Evolutionary conservation across 30 jellyfish, hydroid and myxozoan genomes (phyloP).

Genomic region (Sanderia malayensis): DNA sequence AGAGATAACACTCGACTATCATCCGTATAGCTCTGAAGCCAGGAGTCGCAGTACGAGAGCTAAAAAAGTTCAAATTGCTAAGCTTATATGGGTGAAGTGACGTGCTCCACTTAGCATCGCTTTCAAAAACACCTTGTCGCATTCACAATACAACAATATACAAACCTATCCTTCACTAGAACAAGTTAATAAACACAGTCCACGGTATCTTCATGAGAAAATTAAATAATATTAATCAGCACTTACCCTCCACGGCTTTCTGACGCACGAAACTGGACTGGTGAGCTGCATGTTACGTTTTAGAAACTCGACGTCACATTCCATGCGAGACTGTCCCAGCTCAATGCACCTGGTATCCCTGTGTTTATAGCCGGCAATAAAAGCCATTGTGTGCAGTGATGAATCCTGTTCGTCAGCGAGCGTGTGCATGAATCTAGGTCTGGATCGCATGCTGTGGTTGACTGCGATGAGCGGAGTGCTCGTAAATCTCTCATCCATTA

Average conservation of each 20-base stretch:
- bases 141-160: no score
- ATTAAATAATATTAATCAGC: no score
- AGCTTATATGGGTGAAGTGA: no score
- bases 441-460: constrained; percentile 53
- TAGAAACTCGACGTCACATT: neutral
- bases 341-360: constrained; percentile 55
- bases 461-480: constrained; percentile 40
- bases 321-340: constrained; percentile 8
- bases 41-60: constrained; percentile 49
- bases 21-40: constrained; percentile 11
- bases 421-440: constrained; percentile 60
- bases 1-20: constrained; percentile 45
- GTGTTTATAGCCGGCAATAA: constrained; percentile 53
- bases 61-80: no score
- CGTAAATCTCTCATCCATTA: constrained; percentile 50
- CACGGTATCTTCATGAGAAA: neutral
- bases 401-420: constrained; percentile 15
- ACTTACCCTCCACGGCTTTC: constrained; percentile 40
- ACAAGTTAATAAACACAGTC: no score
- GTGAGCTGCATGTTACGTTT: neutral
- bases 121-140: no score
- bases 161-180: no score
- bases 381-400: constrained; percentile 34
- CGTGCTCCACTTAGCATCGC: no score
- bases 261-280: constrained; percentile 15